Evolutionary conservation across 2,888 invertebrate species (phyloP), one percentile per base, ranked within the genome.

Genomic region (Neoscelio sp.): DNA sequence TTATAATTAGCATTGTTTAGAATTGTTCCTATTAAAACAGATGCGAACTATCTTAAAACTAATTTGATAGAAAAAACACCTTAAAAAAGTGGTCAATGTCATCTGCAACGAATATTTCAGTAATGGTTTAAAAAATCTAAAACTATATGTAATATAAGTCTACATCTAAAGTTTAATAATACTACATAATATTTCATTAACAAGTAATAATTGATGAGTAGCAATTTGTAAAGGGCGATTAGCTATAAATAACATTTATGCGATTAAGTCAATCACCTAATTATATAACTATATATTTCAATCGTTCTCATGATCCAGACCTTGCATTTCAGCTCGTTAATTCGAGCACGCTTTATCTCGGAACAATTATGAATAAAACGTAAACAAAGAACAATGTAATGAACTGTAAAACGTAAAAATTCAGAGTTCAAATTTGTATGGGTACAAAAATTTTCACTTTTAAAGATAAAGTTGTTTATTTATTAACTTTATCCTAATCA

Each of bases 151-250:
- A 52, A 52, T n/a, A 38, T 23, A 38, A 54, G 23, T 60, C 7
- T 13, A 18, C 10, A 40, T 18, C 17, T 35, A 50, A 50, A 52
- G 52, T 50, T 65, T 52, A 50, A 10, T 13, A 18, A 52, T 30
- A 54, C 42, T 67, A 67, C 54, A 67, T 67, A 52, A 54, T 67
- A 67, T 54, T 13, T 30, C 20, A 67, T 67, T 54, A 67, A 67
- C 54, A 54, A 67, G 33, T 42, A 33, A 54, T 67, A 56, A 26
- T 33, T 13, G 30, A 0, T 12, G 18, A 30, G 10, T 10, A 30
- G 50, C 33, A 23, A 46, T 56, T 56, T 56, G 46, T 48, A 28
- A 42, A 58, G 42, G 17, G 58, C 26, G 42, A 62, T 46, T 46
- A 30, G 35, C 35, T 62, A 62, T 35, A 62, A 62, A 62, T 46